phyloP scores from a whole-genome alignment of 2,797 vertebrate species.

The Tiaroga cobitis region DNA sequence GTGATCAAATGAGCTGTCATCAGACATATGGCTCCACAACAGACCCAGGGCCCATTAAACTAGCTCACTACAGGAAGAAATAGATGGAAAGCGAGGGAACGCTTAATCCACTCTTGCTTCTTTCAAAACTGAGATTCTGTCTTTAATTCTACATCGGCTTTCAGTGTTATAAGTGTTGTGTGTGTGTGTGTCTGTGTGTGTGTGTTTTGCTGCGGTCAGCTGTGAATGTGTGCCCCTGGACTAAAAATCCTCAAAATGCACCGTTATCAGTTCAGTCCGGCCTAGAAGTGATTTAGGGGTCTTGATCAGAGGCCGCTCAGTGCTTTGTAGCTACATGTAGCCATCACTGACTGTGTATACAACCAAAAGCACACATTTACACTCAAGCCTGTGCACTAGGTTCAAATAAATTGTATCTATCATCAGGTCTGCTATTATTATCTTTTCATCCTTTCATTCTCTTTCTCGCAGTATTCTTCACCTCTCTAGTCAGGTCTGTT shows the following conservation, averaged over 20 bases:
- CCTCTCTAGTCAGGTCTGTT: constrained; percentile 39
- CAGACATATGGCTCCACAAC: constrained; percentile 33
- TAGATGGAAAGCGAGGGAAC: constrained; percentile 74
- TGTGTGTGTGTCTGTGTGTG: constrained; percentile 2
- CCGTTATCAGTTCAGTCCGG: constrained; percentile 20
- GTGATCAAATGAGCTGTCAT: constrained; percentile 39
- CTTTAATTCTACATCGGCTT: constrained; percentile 51
- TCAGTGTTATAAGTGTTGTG: constrained; percentile 16
- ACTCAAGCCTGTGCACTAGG: background rate
- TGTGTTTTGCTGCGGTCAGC: constrained; percentile 51
- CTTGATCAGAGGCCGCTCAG: constrained; percentile 1
- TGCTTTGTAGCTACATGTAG: constrained; percentile 2
- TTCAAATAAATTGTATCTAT: constrained; percentile 10
- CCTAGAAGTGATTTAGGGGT: constrained; percentile 20
- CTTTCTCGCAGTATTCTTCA: constrained; percentile 31
- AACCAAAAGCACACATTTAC: background rate
- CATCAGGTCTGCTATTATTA: constrained; percentile 68
- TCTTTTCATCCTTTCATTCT: constrained; percentile 46
- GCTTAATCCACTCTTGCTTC: constrained; percentile 21
- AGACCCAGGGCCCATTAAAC: constrained; percentile 42
- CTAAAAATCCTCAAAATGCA: constrained; percentile 26
- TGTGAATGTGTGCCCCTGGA: constrained; percentile 21
- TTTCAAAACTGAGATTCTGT: constrained; percentile 40
- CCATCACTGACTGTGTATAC: background rate
- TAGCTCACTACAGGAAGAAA: constrained; percentile 65